A percentile compares a stretch with the other conserved stretches of the same genome.
These are phyloP conservation scores for Zootermopsis nevadensis DNA, from an alignment of 2,888 invertebrate species.

Conservation along the genomic window DNA sequence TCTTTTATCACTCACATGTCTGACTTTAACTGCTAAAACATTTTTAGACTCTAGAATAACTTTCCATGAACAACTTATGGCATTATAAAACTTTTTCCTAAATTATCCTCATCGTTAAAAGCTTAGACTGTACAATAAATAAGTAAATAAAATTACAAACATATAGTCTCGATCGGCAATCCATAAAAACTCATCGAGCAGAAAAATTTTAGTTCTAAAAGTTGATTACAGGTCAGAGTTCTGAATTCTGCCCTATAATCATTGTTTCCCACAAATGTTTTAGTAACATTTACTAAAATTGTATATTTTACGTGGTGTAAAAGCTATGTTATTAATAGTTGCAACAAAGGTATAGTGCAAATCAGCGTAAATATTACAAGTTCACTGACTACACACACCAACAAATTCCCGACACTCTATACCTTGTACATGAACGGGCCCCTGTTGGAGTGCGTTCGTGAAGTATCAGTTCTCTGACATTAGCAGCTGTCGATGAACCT, in stretches of 20 bases:
- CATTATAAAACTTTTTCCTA: not conserved
- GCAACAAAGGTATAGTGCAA: not conserved
- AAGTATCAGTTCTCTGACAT: not conserved
- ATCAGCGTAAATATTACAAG: not conserved
- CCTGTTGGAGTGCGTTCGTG: not conserved
- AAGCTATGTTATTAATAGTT: not conserved
- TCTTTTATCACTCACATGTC: not conserved
- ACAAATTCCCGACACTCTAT: not conserved
- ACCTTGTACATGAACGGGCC: not conserved
- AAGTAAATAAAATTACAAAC: not conserved
- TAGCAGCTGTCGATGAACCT: not conserved
- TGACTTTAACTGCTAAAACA: no score
- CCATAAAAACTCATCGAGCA: not conserved
- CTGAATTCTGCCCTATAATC: not conserved
- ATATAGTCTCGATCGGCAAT: not conserved
- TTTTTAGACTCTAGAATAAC: not conserved
- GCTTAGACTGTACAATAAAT: not conserved
- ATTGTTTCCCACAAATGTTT: no score
- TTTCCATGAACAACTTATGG: not conserved
- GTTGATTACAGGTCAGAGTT: not conserved
- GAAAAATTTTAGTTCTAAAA: not conserved
- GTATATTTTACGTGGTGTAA: not conserved
- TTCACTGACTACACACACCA: not conserved
- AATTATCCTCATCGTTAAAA: not conserved
- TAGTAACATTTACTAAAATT: no score